Evolutionary conservation across 2,113 vertebrate species (phyloP), one percentile per base, ranked within the genome.

Genomic region (Crocuta crocuta): DNA sequence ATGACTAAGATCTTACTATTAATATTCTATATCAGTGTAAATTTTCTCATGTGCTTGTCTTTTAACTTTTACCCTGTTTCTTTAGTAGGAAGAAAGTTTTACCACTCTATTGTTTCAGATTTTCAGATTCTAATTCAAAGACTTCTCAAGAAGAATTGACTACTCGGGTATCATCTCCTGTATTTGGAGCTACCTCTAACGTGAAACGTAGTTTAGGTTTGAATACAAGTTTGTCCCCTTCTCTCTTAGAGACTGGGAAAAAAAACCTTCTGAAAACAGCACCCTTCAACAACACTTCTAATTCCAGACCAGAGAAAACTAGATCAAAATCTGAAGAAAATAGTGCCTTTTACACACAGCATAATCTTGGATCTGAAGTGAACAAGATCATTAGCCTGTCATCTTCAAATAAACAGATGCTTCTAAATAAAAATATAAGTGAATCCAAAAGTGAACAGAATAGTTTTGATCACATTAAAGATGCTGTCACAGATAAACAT

Each of bases 251-350:
- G 74, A 78, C 95, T 71, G 99, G 96, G 95, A 80, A 93, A 63
- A 99, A 98, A 93, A 94, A 11, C 85, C 97, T 94, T 93, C 61
- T 98, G 84, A 99, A 98, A 98, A 97, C 82, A 86, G 97, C 90
- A 48, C 93, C 97, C 87, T 97, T 98, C 91, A 98, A 90, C 88
- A 98, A 91, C 91, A 96, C 95, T 97, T 98, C 97, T 86, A 80
- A 81, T 97, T 98, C 97, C 80, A 98, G 96, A 93, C 88, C 97
- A 98, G 98, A 98, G 91, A 99, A 98, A 98, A 79, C 55, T 63
- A 98, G 98, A 95, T 97, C 98, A 97, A 99, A 99, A 98, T 98
- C 98, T 70, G 99, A 99, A 98, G 98, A 39, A 39, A 39, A 99
- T 73, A 97, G 97, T 95, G 96, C 97, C 80, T 98, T 98, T 98